A percentile compares a stretch with the other conserved stretches of the same genome.
phyloP scores from a whole-genome alignment of 2,888 invertebrate genomes.

The Tuta absoluta region DNA sequence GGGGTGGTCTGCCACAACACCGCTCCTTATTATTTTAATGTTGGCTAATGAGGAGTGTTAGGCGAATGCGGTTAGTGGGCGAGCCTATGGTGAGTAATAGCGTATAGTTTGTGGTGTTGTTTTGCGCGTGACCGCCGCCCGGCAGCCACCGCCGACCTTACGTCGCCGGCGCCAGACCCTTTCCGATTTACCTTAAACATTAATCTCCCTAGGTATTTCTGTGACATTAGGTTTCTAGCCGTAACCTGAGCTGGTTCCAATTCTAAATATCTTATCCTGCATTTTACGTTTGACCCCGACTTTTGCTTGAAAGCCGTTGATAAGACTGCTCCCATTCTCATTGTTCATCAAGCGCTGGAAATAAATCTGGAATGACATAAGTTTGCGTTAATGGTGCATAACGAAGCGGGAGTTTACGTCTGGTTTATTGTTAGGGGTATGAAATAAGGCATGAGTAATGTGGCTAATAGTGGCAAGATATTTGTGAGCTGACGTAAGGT shows the following conservation, averaged over 20 bases:
- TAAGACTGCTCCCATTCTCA: constrained; percentile 26
- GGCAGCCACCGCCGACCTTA: constrained; percentile 37
- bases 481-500: constrained; percentile 45
- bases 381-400: constrained; percentile 22
- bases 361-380: constrained; percentile 24
- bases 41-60: constrained; percentile 61
- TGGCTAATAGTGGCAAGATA: constrained; percentile 34
- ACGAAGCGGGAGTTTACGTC: constrained; percentile 34
- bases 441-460: constrained; percentile 33
- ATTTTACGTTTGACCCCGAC: constrained; percentile 27
- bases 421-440: constrained; percentile 21
- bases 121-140: constrained; percentile 56
- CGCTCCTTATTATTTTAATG: constrained; percentile 66
- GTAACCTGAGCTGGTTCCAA: constrained; percentile 13
- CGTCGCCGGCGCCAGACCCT: constrained; percentile 52
- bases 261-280: constrained; percentile 1
- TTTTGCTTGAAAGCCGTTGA: constrained; percentile 22
- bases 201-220: constrained; percentile 59
- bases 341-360: constrained; percentile 20
- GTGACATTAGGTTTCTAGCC: constrained; percentile 55
- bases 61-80: constrained; percentile 60
- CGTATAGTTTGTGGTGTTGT: constrained; percentile 57
- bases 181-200: constrained; percentile 65
- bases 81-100: constrained; percentile 62
- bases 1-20: constrained; percentile 48